Conservation (phyloP, 1,140 invertebrate genomes). For the Kradibia gibbosae region DNA sequence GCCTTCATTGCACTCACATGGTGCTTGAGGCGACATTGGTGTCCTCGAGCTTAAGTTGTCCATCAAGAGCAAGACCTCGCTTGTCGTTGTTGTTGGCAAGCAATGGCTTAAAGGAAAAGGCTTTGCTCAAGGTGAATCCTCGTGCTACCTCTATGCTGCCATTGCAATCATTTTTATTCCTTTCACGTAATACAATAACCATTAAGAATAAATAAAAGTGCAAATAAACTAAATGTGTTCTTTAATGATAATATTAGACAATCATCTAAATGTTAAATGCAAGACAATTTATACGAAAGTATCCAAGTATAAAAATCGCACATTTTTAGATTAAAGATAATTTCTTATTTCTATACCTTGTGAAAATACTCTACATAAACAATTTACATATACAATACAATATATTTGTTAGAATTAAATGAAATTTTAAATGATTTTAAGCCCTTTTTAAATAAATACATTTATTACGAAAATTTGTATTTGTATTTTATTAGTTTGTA, state of each 20-base stretch:
- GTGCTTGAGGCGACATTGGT: conserved; percentile 97
- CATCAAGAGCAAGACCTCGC: conserved; percentile 96
- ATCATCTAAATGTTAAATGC: not conserved
- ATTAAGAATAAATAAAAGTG: not conserved
- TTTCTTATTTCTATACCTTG: too few relatives aligned
- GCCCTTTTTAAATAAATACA: too few relatives aligned
- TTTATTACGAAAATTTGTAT: too few relatives aligned
- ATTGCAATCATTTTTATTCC: conserved; percentile 58
- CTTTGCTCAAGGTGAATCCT: conserved; percentile 98
- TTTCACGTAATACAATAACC: conserved; percentile 25
- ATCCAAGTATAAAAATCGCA: not conserved
- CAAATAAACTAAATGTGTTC: not conserved
- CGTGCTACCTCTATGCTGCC: conserved; percentile 84
- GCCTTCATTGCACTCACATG: conserved; percentile 45
- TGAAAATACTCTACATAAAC: too few relatives aligned
- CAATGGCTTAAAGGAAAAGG: conserved; percentile 95
- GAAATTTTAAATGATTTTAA: too few relatives aligned
- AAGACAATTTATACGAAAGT: not conserved
- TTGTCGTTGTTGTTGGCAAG: conserved; percentile 99
- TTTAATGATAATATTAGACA: not conserved
- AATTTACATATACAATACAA: too few relatives aligned
- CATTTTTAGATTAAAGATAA: not conserved
- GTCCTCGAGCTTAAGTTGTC: conserved; percentile 99
- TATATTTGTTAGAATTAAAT: too few relatives aligned
- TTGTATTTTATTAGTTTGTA: too few relatives aligned